phyloP scores from a whole-genome alignment of 2,888 invertebrate genomes.

The Meta bourneti region DNA sequence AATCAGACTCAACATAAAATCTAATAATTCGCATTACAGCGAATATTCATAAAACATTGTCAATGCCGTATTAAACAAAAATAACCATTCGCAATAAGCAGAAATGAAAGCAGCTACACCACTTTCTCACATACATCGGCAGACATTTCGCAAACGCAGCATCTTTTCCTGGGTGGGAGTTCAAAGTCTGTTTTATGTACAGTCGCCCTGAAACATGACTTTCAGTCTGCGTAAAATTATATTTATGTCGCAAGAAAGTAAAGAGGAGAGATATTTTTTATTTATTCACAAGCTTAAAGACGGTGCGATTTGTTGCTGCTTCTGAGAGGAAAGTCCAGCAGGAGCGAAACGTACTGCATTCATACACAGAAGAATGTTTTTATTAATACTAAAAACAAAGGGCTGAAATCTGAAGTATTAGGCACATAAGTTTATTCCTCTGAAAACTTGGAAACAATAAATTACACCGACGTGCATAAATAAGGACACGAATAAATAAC shows the following conservation, averaged over 20 bases:
- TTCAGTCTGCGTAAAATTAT: conserved; percentile 70
- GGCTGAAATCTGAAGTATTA: too few relatives aligned
- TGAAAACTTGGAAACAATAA: too few relatives aligned
- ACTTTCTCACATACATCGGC: background rate
- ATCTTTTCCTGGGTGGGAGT: conserved; percentile 7
- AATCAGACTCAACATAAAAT: too few relatives aligned
- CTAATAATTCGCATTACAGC: too few relatives aligned
- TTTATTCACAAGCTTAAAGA: conserved; percentile 52
- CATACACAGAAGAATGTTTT: background rate
- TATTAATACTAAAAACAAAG: background rate
- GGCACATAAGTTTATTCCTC: too few relatives aligned
- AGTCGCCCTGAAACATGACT: conserved; percentile 49
- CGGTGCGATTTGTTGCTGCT: conserved; percentile 39
- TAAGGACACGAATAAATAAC: too few relatives aligned
- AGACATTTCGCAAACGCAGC: conserved; percentile 5
- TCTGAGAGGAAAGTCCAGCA: background rate
- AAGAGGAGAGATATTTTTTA: conserved; percentile 24
- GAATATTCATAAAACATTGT: too few relatives aligned
- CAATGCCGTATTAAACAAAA: too few relatives aligned
- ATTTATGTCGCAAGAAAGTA: conserved; percentile 64
- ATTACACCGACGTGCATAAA: too few relatives aligned
- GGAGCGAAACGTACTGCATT: background rate
- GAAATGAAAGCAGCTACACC: conserved; percentile 20
- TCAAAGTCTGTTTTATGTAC: conserved; percentile 61
- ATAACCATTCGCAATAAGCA: too few relatives aligned